Percentiles rank a stretch among this genome's conserved stretches.
Conservation (phyloP, 2,888 invertebrate genomes). For the Gortyna flavago region DNA sequence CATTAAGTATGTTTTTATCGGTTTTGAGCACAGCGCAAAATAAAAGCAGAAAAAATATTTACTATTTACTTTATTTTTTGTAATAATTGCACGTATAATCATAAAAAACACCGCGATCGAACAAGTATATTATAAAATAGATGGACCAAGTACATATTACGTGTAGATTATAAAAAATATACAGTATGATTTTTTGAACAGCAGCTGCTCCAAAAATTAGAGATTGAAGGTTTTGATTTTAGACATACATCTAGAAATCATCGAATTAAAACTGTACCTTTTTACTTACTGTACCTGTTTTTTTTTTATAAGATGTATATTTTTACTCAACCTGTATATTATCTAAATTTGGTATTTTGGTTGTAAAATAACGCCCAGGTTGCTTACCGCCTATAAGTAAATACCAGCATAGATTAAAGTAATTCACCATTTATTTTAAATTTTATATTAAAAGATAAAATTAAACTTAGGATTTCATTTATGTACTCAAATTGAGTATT, state of each 20-base stretch:
- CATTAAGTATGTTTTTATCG: neutral
- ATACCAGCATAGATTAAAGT: neutral
- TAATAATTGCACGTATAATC: neutral
- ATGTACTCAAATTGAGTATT: neutral
- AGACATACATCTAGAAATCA: neutral
- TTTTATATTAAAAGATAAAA: too few relatives aligned
- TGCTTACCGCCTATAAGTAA: neutral
- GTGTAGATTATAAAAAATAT: neutral
- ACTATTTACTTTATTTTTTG: neutral
- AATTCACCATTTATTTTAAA: too few relatives aligned
- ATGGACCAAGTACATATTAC: neutral
- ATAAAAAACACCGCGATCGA: neutral
- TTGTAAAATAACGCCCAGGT: neutral
- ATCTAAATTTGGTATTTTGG: neutral
- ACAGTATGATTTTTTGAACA: neutral
- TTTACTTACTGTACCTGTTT: too few relatives aligned
- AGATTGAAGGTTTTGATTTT: neutral
- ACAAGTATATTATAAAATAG: neutral
- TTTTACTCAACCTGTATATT: neutral
- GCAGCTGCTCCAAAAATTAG: neutral
- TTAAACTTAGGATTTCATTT: neutral
- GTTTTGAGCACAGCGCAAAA: neutral
- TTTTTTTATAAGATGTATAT: too few relatives aligned
- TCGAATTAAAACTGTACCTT: neutral
- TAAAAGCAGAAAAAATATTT: neutral